Base-by-base conservation (phyloP, 2,113 vertebrate genomes). In the Struthidea cinerea region DNA sequence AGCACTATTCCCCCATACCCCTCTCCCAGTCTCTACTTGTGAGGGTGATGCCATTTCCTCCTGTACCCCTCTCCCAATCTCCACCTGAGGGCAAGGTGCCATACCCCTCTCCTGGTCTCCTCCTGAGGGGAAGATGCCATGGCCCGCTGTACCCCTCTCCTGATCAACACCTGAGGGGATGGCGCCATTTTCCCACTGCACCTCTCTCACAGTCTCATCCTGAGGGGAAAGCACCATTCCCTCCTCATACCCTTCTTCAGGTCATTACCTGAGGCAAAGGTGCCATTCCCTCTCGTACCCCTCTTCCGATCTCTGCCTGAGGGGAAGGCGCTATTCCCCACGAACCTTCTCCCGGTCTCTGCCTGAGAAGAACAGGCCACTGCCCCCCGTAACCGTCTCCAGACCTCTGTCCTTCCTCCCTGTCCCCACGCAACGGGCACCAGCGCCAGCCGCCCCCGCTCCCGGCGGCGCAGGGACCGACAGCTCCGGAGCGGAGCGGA, bases 391-490 rank as follows among this genome's bases (percentile, higher is more conserved):
- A 18, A 33, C 26, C 18, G 1, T 3, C 28, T 37, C 42, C 16
- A 52, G 12, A 30, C 24, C 30, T 59, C n/a, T 7, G 11, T 64
- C 49, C 16, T 47, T 44, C 16, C 49, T 41, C 28, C 39, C 23
- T n/a, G 2, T 32, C 57, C 32, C 37, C 35, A 3, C 7, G 2
- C 8, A 42, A 16, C 4, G 3, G 16, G 3, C 49, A 4, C 59
- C 32, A 9, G 5, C 16, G 4, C 16, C 16, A 2, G 15, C 30
- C 16, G 3, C 4, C 52, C 33, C 14, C 18, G 23, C 53, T 59
- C 14, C 22, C 23, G 7, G 15, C 32, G 26, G 12, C 39, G 8
- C 56, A 30, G 3, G 26, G 15, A 65, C 24, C 39, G 32, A 4
- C 37, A 23, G 59, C 30, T 16, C 60, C 60, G 19, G 26, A 32